Conservation (phyloP, 2,888 invertebrate genomes). For the Plagiodera versicolora region DNA sequence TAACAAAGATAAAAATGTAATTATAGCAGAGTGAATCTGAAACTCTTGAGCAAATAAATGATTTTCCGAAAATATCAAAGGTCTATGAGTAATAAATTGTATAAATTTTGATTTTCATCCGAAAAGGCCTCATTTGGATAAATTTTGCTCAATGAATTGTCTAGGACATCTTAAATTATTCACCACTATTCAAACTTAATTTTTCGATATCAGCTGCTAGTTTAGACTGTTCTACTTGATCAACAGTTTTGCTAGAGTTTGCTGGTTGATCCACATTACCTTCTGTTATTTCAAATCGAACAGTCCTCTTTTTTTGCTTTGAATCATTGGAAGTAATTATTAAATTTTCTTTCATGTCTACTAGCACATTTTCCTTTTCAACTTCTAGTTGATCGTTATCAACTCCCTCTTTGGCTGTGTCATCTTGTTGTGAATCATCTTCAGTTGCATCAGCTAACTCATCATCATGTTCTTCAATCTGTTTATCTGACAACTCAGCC, state of each 20-base stretch:
- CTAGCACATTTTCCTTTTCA: slow-evolving; percentile 6
- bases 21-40: too few species aligned
- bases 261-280: neutral
- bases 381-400: neutral
- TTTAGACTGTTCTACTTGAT: neutral
- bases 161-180: neutral
- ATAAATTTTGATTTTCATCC: neutral
- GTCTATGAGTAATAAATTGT: neutral
- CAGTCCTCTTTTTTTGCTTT: slow-evolving; percentile 22
- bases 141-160: neutral
- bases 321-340: slow-evolving; percentile 23
- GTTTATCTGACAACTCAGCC: neutral
- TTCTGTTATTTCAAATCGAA: slow-evolving; percentile 22
- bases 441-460: slow-evolving; percentile 7
- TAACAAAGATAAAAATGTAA: too few species aligned
- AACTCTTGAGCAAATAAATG: too few species aligned
- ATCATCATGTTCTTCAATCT: neutral
- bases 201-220: neutral
- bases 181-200: neutral
- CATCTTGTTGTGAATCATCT: slow-evolving; percentile 5
- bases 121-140: neutral
- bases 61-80: too few species aligned
- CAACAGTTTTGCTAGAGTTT: neutral
- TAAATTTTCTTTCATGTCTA: slow-evolving; percentile 20
- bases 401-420: slow-evolving; percentile 5